A percentile compares a stretch with the other conserved stretches of the same genome.
Conservation (phyloP, 2,113 vertebrate genomes). For the Misgurnus mizolepis region DNA sequence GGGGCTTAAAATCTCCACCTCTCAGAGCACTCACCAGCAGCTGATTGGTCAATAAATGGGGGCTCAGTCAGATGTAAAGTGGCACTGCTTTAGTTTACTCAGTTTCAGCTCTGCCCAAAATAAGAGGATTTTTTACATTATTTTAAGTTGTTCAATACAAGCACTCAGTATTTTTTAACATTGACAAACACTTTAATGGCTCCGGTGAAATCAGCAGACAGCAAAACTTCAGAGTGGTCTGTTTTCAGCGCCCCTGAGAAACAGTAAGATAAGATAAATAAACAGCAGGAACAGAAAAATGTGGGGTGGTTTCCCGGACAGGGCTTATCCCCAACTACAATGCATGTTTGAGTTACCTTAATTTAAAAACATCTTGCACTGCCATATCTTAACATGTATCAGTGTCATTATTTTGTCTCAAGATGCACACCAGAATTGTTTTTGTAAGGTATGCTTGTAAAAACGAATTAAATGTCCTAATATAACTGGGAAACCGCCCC, state of each 20-base stretch:
- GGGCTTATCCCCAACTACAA: too few species aligned
- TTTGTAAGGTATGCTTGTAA: too few species aligned
- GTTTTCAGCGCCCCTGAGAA: conserved; percentile 87
- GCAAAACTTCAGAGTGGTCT: conserved; percentile 93
- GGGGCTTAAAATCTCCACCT: conserved; percentile 39
- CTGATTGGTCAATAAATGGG: conserved; percentile 45
- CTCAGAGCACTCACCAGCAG: conserved; percentile 56
- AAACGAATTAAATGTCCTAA: too few species aligned
- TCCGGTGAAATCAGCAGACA: conserved; percentile 97
- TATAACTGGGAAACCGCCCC: background rate
- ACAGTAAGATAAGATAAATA: conserved; percentile 1
- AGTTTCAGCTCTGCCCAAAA: conserved; percentile 37
- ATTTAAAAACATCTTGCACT: too few species aligned
- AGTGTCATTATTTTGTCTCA: too few species aligned
- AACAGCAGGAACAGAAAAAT: conserved; percentile 16
- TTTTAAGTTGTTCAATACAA: conserved; percentile 22
- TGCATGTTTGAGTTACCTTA: too few species aligned
- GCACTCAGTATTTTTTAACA: conserved; percentile 86
- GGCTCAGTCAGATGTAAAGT: conserved; percentile 33
- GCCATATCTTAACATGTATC: too few species aligned
- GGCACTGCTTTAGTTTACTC: conserved; percentile 26
- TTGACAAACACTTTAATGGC: conserved; percentile 99
- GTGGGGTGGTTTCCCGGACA: too few species aligned
- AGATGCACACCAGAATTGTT: too few species aligned
- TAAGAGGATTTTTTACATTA: conserved; percentile 7